Evolutionary conservation across 2,888 invertebrate genomes (phyloP).

Genomic region (Drosophila mettleri): DNA sequence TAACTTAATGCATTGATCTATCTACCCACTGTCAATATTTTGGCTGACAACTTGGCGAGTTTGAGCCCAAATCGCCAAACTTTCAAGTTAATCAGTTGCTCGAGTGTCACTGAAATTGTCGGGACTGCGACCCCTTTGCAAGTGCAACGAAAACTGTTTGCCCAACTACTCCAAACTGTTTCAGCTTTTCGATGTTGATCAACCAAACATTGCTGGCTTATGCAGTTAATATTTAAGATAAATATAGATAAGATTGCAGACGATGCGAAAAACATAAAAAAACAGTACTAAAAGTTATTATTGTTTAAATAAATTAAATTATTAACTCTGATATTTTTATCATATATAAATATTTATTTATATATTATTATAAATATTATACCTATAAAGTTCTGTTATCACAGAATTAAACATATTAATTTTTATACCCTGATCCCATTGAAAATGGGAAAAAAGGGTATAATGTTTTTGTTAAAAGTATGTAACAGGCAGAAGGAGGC

Average conservation of each 20-base stretch:
- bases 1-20: constrained; percentile 75
- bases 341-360: no score
- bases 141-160: constrained; percentile 45
- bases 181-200: constrained; percentile 7
- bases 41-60: constrained; percentile 65
- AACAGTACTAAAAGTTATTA: no score
- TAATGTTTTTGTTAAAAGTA: no score
- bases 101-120: constrained; percentile 52
- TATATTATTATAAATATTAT: no score
- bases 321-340: no score
- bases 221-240: background rate
- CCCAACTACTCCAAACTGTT: constrained; percentile 22
- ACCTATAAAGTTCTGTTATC: no score
- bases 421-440: no score
- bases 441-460: no score
- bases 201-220: constrained; percentile 1
- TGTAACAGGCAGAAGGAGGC: no score
- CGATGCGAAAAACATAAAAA: no score
- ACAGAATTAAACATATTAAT: no score
- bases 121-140: constrained; percentile 13
- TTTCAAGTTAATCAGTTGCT: constrained; percentile 72
- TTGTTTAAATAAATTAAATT: no score
- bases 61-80: constrained; percentile 49
- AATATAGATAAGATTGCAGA: background rate
- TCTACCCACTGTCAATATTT: constrained; percentile 68